phyloP scores from a whole-genome alignment of 2,113 vertebrate species.

The Caranx ignobilis region DNA sequence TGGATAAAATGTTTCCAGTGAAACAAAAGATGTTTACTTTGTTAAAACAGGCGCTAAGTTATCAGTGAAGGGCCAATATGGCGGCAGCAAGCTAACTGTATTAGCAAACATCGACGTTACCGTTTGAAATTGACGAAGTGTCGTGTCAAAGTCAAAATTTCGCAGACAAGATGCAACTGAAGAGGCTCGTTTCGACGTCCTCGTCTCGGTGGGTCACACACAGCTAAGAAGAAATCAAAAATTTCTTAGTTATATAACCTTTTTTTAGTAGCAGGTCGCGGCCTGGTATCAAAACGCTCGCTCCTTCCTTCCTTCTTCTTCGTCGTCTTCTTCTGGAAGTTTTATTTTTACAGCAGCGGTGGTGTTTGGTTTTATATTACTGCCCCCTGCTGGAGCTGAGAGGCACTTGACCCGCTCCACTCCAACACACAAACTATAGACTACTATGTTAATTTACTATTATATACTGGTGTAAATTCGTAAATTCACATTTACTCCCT shows the following conservation, averaged over 20 bases:
- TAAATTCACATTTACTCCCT: no score
- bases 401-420: neutral
- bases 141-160: slow-evolving; percentile 51
- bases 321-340: slow-evolving; percentile 14
- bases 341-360: neutral
- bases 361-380: accelerated
- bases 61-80: slow-evolving; percentile 32
- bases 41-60: slow-evolving; percentile 21
- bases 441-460: no score
- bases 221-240: slow-evolving; percentile 15
- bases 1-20: neutral
- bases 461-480: no score
- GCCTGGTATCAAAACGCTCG: slow-evolving; percentile 46
- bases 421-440: neutral
- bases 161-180: neutral
- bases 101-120: slow-evolving; percentile 73
- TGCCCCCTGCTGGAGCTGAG: slow-evolving; percentile 29
- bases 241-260: slow-evolving; percentile 64
- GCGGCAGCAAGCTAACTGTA: slow-evolving; percentile 39
- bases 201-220: slow-evolving; percentile 13
- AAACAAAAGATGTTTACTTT: neutral
- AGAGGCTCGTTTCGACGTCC: slow-evolving; percentile 25
- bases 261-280: slow-evolving; percentile 45
- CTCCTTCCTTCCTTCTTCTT: slow-evolving; percentile 33
- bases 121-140: slow-evolving; percentile 54